Percentiles rank a stretch among this genome's conserved stretches.
Conservation (phyloP, 2,113 vertebrate genomes). For the Regulus satrapa region DNA sequence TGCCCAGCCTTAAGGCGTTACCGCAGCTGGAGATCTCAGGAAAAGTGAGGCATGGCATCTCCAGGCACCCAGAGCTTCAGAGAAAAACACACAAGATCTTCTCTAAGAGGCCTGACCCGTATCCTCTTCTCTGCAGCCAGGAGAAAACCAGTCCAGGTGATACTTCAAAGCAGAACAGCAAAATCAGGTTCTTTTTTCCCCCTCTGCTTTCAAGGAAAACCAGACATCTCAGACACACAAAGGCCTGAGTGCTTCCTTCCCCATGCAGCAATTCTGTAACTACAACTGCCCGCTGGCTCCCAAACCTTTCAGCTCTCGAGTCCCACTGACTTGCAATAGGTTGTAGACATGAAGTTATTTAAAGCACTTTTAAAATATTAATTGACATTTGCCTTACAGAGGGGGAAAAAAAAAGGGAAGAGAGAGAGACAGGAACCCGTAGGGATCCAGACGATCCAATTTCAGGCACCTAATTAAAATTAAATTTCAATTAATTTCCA, state of each 20-base stretch:
- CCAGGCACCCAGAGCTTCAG: not conserved
- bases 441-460: slow-evolving; percentile 27
- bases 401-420: not conserved
- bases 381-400: slow-evolving; percentile 29
- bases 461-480: slow-evolving; percentile 57
- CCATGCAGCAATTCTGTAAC: not conserved
- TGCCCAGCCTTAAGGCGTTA: not conserved
- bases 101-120: accelerated
- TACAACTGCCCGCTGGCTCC: not conserved
- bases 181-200: not conserved
- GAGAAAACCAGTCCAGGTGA: not conserved
- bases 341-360: slow-evolving; percentile 38
- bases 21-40: not conserved
- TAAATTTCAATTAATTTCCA: slow-evolving; percentile 56
- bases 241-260: not conserved
- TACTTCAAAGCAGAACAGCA: not conserved
- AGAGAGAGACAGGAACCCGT: not conserved
- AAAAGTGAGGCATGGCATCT: not conserved
- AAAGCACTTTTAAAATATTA: slow-evolving; percentile 48
- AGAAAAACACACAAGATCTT: not conserved
- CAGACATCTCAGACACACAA: not conserved
- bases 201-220: not conserved
- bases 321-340: not conserved
- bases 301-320: not conserved
- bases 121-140: not conserved